Conservation (phyloP, 2,797 vertebrate genomes). For the Tinamus major region DNA sequence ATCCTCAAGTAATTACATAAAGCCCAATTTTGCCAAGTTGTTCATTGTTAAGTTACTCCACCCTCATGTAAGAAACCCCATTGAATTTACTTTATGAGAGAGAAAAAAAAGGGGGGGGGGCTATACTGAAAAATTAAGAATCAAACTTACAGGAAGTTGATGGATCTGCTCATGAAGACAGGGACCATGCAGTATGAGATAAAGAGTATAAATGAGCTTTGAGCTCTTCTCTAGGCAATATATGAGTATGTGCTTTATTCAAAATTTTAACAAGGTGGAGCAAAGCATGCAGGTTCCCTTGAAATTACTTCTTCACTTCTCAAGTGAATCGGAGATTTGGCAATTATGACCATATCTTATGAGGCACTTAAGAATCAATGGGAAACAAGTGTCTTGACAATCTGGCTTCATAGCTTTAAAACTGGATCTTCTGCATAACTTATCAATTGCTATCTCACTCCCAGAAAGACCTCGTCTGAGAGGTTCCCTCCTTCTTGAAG, state of each 20-base stretch:
- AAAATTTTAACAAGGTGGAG: background rate
- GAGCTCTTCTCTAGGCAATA: background rate
- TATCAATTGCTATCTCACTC: constrained; percentile 36
- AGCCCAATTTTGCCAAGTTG: constrained; percentile 69
- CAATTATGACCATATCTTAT: background rate
- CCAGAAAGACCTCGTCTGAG: constrained; percentile 49
- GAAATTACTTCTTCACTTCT: background rate
- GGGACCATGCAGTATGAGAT: background rate
- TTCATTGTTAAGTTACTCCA: constrained; percentile 57
- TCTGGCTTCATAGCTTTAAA: constrained; percentile 16
- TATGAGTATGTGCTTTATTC: background rate
- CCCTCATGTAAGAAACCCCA: constrained; percentile 36
- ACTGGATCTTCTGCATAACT: constrained; percentile 34
- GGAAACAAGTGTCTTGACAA: background rate
- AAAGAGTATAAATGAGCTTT: background rate
- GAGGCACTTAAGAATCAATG: constrained; percentile 12
- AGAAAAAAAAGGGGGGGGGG: background rate
- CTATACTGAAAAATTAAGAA: background rate
- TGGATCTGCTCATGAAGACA: background rate
- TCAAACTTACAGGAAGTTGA: background rate
- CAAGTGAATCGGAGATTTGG: background rate
- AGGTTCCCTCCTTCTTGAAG: constrained; percentile 53
- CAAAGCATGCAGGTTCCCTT: background rate
- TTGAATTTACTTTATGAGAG: constrained; percentile 41
- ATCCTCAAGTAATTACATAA: constrained; percentile 71